These are phyloP conservation scores for Pollenia labialis DNA, from an alignment of 2,888 invertebrate species.

Conservation along the genomic window DNA sequence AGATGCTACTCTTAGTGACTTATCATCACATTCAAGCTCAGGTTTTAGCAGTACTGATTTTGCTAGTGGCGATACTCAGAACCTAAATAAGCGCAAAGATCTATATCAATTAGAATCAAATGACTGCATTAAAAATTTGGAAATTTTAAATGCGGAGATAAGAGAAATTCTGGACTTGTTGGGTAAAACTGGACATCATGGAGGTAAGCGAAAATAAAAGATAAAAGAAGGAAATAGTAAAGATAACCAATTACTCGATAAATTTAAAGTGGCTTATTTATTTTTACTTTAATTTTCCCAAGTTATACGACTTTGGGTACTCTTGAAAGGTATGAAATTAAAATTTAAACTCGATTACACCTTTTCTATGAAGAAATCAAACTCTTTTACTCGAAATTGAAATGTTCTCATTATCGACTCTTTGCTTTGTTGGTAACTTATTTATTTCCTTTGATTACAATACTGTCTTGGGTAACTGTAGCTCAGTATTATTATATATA, in stretches of 20 bases:
- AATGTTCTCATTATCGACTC: too few species aligned
- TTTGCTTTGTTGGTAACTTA: too few species aligned
- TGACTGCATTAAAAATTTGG: constrained; percentile 89
- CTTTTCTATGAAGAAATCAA: too few species aligned
- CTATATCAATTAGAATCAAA: constrained; percentile 87
- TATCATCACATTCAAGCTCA: constrained; percentile 86
- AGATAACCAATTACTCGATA: too few species aligned
- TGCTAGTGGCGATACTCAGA: constrained; percentile 85
- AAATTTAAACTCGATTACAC: too few species aligned
- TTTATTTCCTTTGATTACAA: too few species aligned
- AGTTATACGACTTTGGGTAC: too few species aligned
- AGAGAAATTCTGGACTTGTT: constrained; percentile 89
- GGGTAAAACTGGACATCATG: constrained; percentile 85
- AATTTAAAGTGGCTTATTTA: too few species aligned
- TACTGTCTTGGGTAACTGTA: neutral
- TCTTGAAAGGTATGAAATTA: too few species aligned
- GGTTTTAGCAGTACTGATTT: constrained; percentile 89
- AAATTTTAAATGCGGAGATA: constrained; percentile 89
- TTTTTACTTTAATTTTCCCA: too few species aligned
- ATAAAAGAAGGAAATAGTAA: neutral
- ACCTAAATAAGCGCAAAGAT: constrained; percentile 81
- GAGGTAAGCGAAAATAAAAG: constrained; percentile 76
- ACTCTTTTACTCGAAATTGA: too few species aligned
- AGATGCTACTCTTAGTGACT: constrained; percentile 88
- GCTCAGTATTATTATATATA: neutral